Percentiles rank a stretch among this genome's conserved stretches.
Evolutionary conservation across 2,113 vertebrate genomes (phyloP).

Genomic region (Ia io): DNA sequence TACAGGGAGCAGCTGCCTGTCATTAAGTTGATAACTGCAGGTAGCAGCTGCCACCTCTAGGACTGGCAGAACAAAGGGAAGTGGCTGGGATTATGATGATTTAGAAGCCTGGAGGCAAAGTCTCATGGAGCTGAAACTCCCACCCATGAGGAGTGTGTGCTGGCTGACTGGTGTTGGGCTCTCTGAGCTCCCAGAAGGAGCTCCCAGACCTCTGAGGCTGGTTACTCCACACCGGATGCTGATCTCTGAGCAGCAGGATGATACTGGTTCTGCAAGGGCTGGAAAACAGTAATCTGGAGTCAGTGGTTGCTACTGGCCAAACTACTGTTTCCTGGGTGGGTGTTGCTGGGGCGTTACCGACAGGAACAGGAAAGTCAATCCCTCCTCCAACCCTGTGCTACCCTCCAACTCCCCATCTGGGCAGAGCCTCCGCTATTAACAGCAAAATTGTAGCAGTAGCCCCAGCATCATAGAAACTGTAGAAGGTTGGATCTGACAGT

Average conservation of each 20-base stretch:
- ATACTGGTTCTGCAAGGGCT: too few relatives aligned
- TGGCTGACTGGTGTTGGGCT: background rate
- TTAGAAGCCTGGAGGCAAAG: background rate
- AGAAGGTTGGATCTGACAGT: background rate
- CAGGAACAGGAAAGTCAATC: background rate
- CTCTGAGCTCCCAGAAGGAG: background rate
- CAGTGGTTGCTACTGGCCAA: background rate
- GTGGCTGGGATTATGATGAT: background rate
- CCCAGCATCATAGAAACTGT: background rate
- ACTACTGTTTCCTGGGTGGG: background rate
- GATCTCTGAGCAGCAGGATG: rapidly evolving
- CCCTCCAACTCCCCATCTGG: background rate
- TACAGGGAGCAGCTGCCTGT: too few relatives aligned
- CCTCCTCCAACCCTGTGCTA: background rate
- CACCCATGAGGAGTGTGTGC: rapidly evolving
- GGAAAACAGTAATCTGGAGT: background rate
- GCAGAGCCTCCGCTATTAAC: background rate
- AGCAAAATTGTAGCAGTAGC: background rate
- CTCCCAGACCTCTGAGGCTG: background rate
- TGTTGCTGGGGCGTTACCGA: background rate
- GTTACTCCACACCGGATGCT: background rate
- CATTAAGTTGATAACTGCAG: background rate
- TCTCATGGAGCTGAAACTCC: too few relatives aligned
- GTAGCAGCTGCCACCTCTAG: background rate
- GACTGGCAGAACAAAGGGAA: background rate